These are phyloP conservation scores for Fregetta grallaria DNA, from an alignment of 2,113 vertebrate genomes.

Conservation along the genomic window DNA sequence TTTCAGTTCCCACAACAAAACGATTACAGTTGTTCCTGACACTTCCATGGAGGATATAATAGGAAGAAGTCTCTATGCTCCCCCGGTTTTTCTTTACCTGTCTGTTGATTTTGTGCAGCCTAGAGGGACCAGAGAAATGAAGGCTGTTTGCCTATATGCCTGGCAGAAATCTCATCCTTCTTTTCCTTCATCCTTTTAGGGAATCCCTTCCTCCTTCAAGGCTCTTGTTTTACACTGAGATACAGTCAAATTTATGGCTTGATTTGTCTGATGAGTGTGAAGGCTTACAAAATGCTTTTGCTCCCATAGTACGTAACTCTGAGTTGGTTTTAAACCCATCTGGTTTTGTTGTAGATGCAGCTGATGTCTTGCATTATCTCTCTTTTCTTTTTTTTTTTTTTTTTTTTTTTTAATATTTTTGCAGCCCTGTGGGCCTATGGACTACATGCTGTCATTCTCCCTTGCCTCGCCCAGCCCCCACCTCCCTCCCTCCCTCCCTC, in stretches of 20 bases:
- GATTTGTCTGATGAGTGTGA: neutral
- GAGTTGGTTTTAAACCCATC: neutral
- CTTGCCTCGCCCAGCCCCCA: constrained; percentile 4
- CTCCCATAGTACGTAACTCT: neutral
- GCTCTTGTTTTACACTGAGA: neutral
- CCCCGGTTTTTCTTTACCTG: neutral
- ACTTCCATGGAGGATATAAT: neutral
- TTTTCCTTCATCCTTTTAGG: constrained; percentile 7
- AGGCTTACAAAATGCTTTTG: neutral
- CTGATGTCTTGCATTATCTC: neutral
- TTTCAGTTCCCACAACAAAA: neutral
- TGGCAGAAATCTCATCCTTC: neutral
- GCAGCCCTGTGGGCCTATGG: constrained; percentile 26
- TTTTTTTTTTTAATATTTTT: neutral
- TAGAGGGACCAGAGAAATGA: neutral
- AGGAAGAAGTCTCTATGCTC: neutral
- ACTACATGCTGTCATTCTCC: constrained; percentile 8
- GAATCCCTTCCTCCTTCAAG: neutral
- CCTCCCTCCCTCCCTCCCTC: neutral
- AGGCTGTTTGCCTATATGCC: neutral
- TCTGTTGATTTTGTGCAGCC: neutral
- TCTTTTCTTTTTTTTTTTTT: neutral
- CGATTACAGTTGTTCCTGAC: neutral
- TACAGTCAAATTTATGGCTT: neutral
- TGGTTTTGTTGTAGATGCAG: constrained; percentile 3